Conservation (phyloP, 2,797 vertebrate species). For the Brachymystax lenok region DNA sequence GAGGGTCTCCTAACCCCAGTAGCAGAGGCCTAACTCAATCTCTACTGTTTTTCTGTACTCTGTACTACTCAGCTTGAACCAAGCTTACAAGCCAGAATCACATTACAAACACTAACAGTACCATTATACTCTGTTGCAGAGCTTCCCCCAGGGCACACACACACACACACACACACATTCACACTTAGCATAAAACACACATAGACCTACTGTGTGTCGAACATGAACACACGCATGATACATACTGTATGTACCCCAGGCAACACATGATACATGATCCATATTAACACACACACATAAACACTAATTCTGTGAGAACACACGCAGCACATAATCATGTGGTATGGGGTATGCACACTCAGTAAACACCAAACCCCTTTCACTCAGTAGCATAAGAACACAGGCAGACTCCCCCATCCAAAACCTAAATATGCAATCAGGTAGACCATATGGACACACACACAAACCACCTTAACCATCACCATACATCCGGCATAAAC, state of each 20-base stretch:
- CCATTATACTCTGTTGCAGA: conserved; percentile 76
- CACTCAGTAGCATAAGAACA: conserved; percentile 40
- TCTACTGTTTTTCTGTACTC: conserved; percentile 68
- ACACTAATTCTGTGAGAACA: conserved; percentile 15
- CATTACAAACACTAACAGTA: conserved; percentile 79
- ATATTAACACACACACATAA: conserved; percentile 1
- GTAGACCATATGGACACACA: conserved; percentile 17
- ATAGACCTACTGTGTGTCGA: not conserved
- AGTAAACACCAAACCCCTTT: conserved; percentile 57
- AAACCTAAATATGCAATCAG: conserved; percentile 59
- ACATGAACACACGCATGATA: not conserved
- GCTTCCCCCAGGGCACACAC: conserved; percentile 64
- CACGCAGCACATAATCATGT: conserved; percentile 59
- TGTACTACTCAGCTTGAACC: conserved; percentile 70
- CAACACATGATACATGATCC: not conserved
- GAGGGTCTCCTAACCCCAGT: conserved; percentile 68
- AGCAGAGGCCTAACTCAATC: conserved; percentile 78
- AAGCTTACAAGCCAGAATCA: conserved; percentile 76
- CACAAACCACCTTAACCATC: conserved; percentile 38
- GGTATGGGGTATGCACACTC: conserved; percentile 47
- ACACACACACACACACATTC: conserved; percentile 7
- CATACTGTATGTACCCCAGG: not conserved
- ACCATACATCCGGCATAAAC: conserved; percentile 50
- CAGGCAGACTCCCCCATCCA: conserved; percentile 47
- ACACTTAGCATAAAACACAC: not conserved